A percentile compares a stretch with the other conserved stretches of the same genome.
Conservation (phyloP, 2,888 invertebrate genomes). For the Myopa testacea region DNA sequence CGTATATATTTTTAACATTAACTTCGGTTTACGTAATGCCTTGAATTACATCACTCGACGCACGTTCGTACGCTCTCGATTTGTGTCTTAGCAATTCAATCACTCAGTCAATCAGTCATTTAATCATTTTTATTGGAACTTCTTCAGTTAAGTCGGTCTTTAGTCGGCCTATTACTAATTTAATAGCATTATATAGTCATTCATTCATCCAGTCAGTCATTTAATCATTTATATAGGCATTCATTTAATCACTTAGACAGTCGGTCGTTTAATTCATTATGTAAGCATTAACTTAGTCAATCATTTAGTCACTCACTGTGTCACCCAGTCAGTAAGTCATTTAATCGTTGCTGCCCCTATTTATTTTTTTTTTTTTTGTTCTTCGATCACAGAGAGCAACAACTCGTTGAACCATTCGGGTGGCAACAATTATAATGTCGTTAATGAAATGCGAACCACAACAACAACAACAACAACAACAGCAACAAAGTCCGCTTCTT, state of each 20-base stretch:
- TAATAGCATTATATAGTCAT: too few relatives aligned
- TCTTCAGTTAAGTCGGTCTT: too few relatives aligned
- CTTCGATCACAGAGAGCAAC: not conserved
- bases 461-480: not conserved
- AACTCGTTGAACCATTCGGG: not conserved
- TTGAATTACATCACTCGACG: not conserved
- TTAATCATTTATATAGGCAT: too few relatives aligned
- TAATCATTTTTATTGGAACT: too few relatives aligned
- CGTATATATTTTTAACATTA: not conserved
- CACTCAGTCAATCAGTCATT: too few relatives aligned
- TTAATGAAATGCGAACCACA: not conserved
- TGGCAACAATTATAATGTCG: not conserved
- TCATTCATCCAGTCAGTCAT: too few relatives aligned
- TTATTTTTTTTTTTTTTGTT: not conserved
- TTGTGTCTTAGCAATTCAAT: not conserved
- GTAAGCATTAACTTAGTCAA: too few relatives aligned
- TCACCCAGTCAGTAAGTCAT: too few relatives aligned
- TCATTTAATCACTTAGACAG: too few relatives aligned
- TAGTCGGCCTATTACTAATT: too few relatives aligned
- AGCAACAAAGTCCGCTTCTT: not conserved
- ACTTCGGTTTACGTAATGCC: not conserved
- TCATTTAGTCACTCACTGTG: too few relatives aligned
- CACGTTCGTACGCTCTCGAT: not conserved
- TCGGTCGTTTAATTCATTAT: too few relatives aligned
- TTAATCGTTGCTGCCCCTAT: not conserved